A percentile compares a stretch with the other conserved stretches of the same genome.
Conservation (phyloP, 1,140 invertebrate genomes). For the Pemphigus obesinymphae region DNA sequence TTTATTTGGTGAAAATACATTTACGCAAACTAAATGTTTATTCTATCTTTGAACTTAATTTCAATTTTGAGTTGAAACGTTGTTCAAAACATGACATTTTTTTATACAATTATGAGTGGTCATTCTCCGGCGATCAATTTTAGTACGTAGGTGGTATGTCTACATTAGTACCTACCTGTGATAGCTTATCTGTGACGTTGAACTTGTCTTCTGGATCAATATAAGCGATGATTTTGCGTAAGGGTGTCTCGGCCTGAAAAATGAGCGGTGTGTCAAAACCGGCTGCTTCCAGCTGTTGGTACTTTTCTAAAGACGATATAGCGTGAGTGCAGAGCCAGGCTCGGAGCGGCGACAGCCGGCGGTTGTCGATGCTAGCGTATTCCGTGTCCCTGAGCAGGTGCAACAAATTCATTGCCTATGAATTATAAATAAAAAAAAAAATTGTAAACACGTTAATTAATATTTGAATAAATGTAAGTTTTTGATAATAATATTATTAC, state of each 20-base stretch:
- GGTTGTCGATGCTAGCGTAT: constrained; percentile 63
- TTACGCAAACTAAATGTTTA: too few species aligned
- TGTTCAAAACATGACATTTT: too few species aligned
- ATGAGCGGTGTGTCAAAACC: constrained; percentile 69
- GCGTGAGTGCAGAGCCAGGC: constrained; percentile 89
- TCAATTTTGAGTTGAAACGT: too few species aligned
- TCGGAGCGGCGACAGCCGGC: constrained; percentile 78
- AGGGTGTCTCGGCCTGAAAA: constrained; percentile 79
- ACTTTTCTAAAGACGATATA: constrained; percentile 73
- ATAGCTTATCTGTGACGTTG: constrained; percentile 83
- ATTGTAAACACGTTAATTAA: background rate
- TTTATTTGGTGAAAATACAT: too few species aligned
- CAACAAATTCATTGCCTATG: constrained; percentile 83
- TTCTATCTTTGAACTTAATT: too few species aligned
- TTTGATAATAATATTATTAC: too few species aligned
- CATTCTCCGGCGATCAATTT: too few species aligned
- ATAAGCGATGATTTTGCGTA: constrained; percentile 83
- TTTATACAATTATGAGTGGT: too few species aligned
- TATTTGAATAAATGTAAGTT: background rate
- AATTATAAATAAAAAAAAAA: too few species aligned
- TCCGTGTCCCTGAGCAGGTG: constrained; percentile 75
- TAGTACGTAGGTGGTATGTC: too few species aligned
- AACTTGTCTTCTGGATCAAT: constrained; percentile 92
- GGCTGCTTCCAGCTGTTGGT: constrained; percentile 64
- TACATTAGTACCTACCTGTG: constrained; percentile 61